Conservation (phyloP, 2,797 vertebrate species). For the Emydoidea blandingii region DNA sequence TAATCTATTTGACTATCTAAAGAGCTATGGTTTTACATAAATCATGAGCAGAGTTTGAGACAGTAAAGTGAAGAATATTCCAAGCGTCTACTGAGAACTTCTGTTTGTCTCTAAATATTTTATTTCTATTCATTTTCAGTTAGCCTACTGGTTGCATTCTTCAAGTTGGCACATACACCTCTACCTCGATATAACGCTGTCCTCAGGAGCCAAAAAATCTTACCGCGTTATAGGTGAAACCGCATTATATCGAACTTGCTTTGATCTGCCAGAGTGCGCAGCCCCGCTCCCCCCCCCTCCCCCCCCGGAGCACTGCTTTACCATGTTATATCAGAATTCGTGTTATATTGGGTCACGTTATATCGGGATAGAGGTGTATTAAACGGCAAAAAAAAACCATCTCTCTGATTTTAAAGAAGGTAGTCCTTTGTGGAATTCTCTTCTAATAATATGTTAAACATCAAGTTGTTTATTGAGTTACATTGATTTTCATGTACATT, state of each 20-base stretch:
- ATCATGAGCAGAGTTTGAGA: conserved; percentile 19
- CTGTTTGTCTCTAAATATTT: conserved; percentile 42
- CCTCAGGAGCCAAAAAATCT: too few relatives aligned
- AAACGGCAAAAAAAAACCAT: not conserved
- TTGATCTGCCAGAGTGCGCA: too few relatives aligned
- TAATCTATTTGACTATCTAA: conserved; percentile 29
- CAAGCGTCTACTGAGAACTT: not conserved
- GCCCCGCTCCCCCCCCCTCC: too few relatives aligned
- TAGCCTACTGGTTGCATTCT: conserved; percentile 53
- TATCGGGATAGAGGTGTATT: not conserved
- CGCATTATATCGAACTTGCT: too few relatives aligned
- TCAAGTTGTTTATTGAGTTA: conserved; percentile 64
- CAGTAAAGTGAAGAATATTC: conserved; percentile 8
- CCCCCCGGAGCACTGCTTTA: too few relatives aligned
- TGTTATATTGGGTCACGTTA: too few relatives aligned
- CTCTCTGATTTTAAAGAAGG: conserved; percentile 48
- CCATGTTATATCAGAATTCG: too few relatives aligned
- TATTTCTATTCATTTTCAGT: conserved; percentile 62
- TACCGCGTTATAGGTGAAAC: too few relatives aligned
- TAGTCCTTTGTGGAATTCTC: conserved; percentile 46
- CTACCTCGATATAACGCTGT: too few relatives aligned
- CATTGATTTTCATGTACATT: conserved; percentile 70
- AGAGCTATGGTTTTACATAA: conserved; percentile 20
- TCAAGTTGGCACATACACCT: not conserved
- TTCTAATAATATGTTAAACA: conserved; percentile 43